A percentile compares a stretch with the other conserved stretches of the same genome.
These are phyloP conservation scores for Pristionchus fissidentatus DNA, from an alignment of 2,888 invertebrate genomes.

Conservation along the genomic window DNA sequence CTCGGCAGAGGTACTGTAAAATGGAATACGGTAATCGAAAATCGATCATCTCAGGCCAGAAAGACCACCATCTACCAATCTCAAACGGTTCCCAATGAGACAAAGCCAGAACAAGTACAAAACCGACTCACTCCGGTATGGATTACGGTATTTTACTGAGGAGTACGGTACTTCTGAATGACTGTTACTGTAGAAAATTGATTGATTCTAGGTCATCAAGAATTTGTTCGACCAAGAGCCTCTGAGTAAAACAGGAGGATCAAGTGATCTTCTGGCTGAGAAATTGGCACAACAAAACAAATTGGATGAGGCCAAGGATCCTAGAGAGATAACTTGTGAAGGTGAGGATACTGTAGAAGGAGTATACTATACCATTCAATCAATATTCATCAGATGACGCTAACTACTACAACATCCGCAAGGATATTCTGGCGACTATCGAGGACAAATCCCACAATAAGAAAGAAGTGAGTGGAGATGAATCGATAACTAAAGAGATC, in stretches of 20 bases:
- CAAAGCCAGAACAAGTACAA: conserved; percentile 39
- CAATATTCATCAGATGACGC: neutral
- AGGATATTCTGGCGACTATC: conserved; percentile 14
- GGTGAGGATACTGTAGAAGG: neutral
- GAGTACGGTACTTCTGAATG: neutral
- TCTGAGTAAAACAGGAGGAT: conserved; percentile 10
- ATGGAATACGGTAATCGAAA: neutral
- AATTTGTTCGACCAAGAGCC: neutral
- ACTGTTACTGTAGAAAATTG: too few relatives aligned
- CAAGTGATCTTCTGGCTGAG: conserved; percentile 7
- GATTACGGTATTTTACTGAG: neutral
- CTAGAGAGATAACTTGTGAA: neutral
- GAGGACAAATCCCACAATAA: neutral
- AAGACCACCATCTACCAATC: conserved; percentile 12
- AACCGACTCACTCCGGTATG: conserved; percentile 4
- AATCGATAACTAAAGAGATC: neutral
- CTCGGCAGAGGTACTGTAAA: neutral
- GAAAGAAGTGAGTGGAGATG: neutral
- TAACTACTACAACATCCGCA: conserved; percentile 17
- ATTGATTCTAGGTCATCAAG: conserved; percentile 17
- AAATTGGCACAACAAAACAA: conserved; percentile 21
- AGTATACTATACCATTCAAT: neutral
- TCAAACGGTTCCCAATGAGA: neutral
- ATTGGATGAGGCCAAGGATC: conserved; percentile 7
- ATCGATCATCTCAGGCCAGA: neutral